phyloP scores from a whole-genome alignment of 2,888 invertebrate genomes.

The Melieria omissa region DNA sequence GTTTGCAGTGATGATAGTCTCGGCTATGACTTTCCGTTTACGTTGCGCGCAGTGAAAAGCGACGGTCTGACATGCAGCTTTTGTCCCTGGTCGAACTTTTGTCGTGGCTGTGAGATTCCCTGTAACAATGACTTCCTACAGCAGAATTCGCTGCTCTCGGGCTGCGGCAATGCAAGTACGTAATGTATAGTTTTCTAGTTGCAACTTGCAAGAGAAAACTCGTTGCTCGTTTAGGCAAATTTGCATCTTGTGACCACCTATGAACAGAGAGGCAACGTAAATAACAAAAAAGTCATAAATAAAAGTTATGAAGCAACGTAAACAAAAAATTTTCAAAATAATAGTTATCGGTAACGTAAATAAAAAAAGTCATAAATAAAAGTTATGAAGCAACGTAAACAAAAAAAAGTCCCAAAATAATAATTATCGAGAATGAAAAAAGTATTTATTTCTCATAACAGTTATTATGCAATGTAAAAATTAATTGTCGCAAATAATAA shows the following conservation, averaged over 20 bases:
- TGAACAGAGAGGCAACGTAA: too few relatives aligned
- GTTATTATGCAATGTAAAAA: too few relatives aligned
- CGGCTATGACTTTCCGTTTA: conserved; percentile 93
- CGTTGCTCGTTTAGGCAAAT: background rate
- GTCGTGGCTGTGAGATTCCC: conserved; percentile 86
- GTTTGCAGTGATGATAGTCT: conserved; percentile 86
- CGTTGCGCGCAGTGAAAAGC: conserved; percentile 80
- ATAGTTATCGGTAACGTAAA: too few relatives aligned
- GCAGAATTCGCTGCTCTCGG: conserved; percentile 58
- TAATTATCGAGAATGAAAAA: too few relatives aligned
- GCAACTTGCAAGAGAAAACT: conserved; percentile 54
- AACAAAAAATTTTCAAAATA: too few relatives aligned
- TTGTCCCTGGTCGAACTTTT: conserved; percentile 85
- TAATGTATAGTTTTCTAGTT: conserved; percentile 30
- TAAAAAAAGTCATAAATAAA: too few relatives aligned
- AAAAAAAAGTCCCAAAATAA: too few relatives aligned
- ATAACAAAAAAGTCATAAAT: too few relatives aligned
- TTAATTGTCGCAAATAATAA: too few relatives aligned
- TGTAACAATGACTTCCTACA: conserved; percentile 72
- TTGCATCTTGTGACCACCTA: background rate
- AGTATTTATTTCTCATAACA: too few relatives aligned
- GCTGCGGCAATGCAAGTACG: conserved; percentile 38
- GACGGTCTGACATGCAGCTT: conserved; percentile 80
- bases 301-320: too few relatives aligned
- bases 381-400: too few relatives aligned